These are phyloP conservation scores for Phalacrocorax carbo DNA, from an alignment of 2,113 vertebrate species.

Conservation along the genomic window DNA sequence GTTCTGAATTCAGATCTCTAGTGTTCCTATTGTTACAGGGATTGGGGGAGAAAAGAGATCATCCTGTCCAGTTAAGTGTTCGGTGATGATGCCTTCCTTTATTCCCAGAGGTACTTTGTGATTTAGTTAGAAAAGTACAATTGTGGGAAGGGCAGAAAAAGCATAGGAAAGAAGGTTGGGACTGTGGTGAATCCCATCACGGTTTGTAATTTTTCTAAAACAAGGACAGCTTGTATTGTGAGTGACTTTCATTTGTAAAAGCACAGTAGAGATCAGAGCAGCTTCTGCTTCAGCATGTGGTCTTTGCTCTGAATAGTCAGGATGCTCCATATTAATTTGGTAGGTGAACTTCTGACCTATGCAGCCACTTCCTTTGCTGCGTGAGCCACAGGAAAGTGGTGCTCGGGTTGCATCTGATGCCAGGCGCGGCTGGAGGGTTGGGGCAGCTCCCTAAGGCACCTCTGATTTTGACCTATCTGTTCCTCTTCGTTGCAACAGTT, in stretches of 20 bases:
- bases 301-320: not conserved
- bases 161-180: not conserved
- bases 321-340: not conserved
- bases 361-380: not conserved
- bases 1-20: conserved; percentile 55
- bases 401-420: not conserved
- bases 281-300: not conserved
- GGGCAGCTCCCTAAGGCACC: not conserved
- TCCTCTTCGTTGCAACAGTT: not conserved
- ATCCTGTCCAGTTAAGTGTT: conserved; percentile 51
- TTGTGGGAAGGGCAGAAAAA: not conserved
- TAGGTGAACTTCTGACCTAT: not conserved
- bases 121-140: not conserved
- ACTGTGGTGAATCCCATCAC: not conserved
- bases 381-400: not conserved
- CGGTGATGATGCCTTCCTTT: conserved; percentile 36
- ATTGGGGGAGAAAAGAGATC: conserved; percentile 14
- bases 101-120: not conserved
- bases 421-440: not conserved
- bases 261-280: not conserved
- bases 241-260: not conserved
- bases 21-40: conserved; percentile 37
- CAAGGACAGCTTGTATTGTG: not conserved
- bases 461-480: not conserved
- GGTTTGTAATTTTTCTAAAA: not conserved